These are phyloP conservation scores for Paramuricea clavata DNA, from an alignment of 92 coral and sea anemone genomes.

Conservation along the genomic window DNA sequence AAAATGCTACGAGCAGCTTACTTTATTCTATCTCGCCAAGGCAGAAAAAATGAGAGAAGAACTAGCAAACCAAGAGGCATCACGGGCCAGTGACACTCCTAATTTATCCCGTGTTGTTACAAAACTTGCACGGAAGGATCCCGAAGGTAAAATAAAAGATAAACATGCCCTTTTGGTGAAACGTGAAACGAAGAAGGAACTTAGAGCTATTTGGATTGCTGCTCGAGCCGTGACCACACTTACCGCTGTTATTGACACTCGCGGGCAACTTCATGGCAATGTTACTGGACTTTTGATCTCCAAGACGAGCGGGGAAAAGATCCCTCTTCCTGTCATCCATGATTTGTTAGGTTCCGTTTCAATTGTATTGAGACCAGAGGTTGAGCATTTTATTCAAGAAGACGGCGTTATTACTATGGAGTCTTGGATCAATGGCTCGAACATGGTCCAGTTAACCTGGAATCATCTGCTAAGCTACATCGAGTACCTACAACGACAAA, in stretches of 20 bases:
- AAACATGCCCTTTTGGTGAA: slow-evolving; percentile 23
- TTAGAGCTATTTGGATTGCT: slow-evolving; percentile 83
- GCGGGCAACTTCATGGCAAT: slow-evolving; percentile 82
- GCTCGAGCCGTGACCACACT: slow-evolving; percentile 85
- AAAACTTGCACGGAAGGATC: slow-evolving; percentile 61
- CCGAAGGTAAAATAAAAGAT: slow-evolving; percentile 74
- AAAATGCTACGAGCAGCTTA: slow-evolving; percentile 89
- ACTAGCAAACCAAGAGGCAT: slow-evolving; percentile 17
- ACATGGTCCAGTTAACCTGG: slow-evolving; percentile 91
- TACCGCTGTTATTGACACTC: slow-evolving; percentile 76
- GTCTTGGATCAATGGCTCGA: slow-evolving; percentile 75
- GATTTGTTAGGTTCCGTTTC: slow-evolving; percentile 95
- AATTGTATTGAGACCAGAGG: slow-evolving; percentile 67
- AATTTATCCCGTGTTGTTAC: slow-evolving; percentile 45
- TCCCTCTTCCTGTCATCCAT: slow-evolving; percentile 85
- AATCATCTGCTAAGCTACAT: slow-evolving; percentile 89
- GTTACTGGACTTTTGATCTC: slow-evolving; percentile 79
- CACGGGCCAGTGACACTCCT: slow-evolving; percentile 28
- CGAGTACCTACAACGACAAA: slow-evolving; percentile 89
- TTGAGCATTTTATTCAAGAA: slow-evolving; percentile 60
- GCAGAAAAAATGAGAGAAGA: slow-evolving; percentile 49
- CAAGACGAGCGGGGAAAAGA: slow-evolving; percentile 74
- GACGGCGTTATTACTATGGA: slow-evolving; percentile 87
- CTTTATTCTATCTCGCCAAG: slow-evolving; percentile 70
- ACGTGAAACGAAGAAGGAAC: slow-evolving; percentile 73